These are phyloP conservation scores for Sarcoramphus papa DNA, from an alignment of 2,797 vertebrate species.

Conservation along the genomic window DNA sequence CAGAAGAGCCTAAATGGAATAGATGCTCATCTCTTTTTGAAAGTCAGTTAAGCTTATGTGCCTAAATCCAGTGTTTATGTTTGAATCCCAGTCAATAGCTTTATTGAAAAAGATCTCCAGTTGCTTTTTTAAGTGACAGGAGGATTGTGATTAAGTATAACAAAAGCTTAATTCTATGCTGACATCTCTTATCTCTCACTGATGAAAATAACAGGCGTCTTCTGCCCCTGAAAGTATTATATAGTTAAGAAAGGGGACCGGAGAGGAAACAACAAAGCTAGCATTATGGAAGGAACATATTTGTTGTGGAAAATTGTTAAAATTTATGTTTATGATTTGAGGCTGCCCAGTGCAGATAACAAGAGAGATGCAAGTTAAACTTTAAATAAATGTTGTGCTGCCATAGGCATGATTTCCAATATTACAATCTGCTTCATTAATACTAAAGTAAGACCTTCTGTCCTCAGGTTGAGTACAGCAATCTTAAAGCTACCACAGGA, in stretches of 20 bases:
- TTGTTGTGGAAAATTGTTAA: not conserved
- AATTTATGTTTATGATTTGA: not conserved
- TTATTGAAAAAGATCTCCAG: conserved; percentile 23
- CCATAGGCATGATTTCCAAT: not conserved
- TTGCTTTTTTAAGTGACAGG: conserved; percentile 24
- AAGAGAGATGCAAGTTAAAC: not conserved
- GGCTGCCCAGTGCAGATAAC: not conserved
- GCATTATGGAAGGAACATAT: not conserved
- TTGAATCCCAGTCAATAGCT: not conserved
- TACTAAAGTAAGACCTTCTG: not conserved
- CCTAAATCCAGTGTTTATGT: conserved; percentile 3
- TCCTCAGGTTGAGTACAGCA: not conserved
- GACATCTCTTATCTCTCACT: not conserved
- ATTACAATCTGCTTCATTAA: not conserved
- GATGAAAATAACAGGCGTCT: not conserved
- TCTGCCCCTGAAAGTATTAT: not conserved
- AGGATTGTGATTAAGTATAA: conserved; percentile 8
- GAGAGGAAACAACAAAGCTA: not conserved
- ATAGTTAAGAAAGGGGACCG: not conserved
- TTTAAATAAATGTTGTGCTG: not conserved
- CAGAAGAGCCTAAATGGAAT: not conserved
- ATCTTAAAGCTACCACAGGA: not conserved
- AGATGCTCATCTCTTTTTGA: conserved; percentile 15
- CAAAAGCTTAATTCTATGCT: not conserved
- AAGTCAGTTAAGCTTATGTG: conserved; percentile 31